A percentile compares a stretch with the other conserved stretches of the same genome.
phyloP scores from a whole-genome alignment of 2,888 invertebrate genomes.

The Andrena marginata region DNA sequence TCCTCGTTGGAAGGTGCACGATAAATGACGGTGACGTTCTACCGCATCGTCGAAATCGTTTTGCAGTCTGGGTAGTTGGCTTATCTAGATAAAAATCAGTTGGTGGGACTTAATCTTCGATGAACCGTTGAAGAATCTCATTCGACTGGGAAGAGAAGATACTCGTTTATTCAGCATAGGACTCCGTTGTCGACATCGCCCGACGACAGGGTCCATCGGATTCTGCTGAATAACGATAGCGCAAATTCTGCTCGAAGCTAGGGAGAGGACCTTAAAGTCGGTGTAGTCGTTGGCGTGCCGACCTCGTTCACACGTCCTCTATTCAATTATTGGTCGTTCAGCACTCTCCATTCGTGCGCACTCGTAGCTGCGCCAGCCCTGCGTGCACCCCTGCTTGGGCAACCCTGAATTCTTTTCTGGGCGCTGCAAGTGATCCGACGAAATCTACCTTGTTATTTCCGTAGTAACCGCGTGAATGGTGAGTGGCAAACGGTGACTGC shows the following conservation, averaged over 20 bases:
- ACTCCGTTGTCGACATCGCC: constrained; percentile 43
- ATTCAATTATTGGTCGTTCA: constrained; percentile 80
- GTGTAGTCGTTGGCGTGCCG: constrained; percentile 74
- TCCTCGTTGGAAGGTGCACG: too few relatives aligned
- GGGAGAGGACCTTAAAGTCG: constrained; percentile 72
- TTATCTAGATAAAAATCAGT: constrained; percentile 35
- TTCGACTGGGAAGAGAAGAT: constrained; percentile 46
- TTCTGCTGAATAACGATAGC: constrained; percentile 74
- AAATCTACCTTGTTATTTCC: constrained; percentile 54
- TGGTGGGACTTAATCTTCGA: constrained; percentile 42
- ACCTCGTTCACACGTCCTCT: constrained; percentile 76
- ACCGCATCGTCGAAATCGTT: neutral
- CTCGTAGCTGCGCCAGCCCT: constrained; percentile 28
- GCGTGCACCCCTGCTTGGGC: constrained; percentile 25
- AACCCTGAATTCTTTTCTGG: constrained; percentile 28
- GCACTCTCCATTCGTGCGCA: constrained; percentile 66
- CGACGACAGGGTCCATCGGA: constrained; percentile 56
- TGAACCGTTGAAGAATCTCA: constrained; percentile 38
- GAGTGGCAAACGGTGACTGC: constrained; percentile 21
- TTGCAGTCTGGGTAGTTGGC: constrained; percentile 25
- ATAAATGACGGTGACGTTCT: neutral
- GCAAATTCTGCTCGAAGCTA: constrained; percentile 64
- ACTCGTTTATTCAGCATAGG: constrained; percentile 42
- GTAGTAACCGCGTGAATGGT: constrained; percentile 18
- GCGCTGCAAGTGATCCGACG: constrained; percentile 41